Percentiles rank a stretch among this genome's conserved stretches.
Conservation (phyloP, 1,140 invertebrate species). For the Venturia canescens region DNA sequence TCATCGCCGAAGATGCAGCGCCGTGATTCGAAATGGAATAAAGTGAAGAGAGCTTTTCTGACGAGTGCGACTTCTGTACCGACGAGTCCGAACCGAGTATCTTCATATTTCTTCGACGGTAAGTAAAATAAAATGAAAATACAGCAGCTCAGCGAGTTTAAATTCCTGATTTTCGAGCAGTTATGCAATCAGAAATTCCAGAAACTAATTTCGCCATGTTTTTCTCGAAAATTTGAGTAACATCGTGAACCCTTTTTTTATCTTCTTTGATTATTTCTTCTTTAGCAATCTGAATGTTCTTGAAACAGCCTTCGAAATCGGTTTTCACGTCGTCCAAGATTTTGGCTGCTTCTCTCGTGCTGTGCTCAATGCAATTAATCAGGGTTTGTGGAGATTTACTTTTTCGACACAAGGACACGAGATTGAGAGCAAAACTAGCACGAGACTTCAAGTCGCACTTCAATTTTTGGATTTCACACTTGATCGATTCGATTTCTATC, state of each 20-base stretch:
- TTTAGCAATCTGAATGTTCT: background rate
- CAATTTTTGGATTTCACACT: constrained; percentile 35
- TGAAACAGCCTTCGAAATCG: background rate
- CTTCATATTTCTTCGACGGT: constrained; percentile 80
- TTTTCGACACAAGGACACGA: constrained; percentile 4
- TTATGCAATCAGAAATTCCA: background rate
- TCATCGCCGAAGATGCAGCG: constrained; percentile 67
- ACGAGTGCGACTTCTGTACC: constrained; percentile 82
- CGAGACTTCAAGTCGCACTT: constrained; percentile 15
- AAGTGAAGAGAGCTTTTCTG: constrained; percentile 85
- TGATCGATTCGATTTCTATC: constrained; percentile 18
- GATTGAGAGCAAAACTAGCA: constrained; percentile 11
- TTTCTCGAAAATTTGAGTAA: constrained; percentile 42
- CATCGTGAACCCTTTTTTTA: background rate
- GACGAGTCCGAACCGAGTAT: constrained; percentile 81
- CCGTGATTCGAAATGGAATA: constrained; percentile 82
- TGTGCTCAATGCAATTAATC: constrained; percentile 43
- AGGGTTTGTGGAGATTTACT: constrained; percentile 32
- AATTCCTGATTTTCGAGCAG: background rate
- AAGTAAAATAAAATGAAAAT: background rate
- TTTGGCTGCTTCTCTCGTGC: background rate
- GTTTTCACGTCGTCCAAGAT: constrained; percentile 43
- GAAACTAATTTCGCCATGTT: constrained; percentile 28
- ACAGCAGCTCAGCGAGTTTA: background rate
- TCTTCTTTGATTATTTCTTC: constrained; percentile 41